A percentile compares a stretch with the other conserved stretches of the same genome.
phyloP scores from a whole-genome alignment of 2,888 invertebrate species.

The Watsonalla cultraria region DNA sequence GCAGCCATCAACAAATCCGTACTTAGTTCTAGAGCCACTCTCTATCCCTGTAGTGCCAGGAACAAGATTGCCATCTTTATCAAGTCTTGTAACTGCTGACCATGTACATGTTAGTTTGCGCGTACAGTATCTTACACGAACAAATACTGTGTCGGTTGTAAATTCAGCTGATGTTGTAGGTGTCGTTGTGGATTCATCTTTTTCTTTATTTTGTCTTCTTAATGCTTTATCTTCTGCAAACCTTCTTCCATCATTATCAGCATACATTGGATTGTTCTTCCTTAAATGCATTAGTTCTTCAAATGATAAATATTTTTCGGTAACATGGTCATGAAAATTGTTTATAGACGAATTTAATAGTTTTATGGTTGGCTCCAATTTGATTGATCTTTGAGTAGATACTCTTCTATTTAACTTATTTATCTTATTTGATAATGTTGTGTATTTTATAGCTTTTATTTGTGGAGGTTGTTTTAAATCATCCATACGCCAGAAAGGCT shows the following conservation, averaged over 20 bases:
- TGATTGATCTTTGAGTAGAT: constrained; percentile 15
- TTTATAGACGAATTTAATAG: constrained; percentile 15
- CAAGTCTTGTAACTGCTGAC: constrained; percentile 46
- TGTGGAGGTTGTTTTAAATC: constrained; percentile 32
- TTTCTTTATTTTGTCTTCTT: constrained; percentile 3
- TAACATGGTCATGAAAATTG: constrained; percentile 26
- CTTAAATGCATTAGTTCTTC: constrained; percentile 66
- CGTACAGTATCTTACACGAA: constrained; percentile 54
- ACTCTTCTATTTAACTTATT: constrained; percentile 32
- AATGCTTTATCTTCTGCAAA: constrained; percentile 9
- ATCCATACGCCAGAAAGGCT: constrained; percentile 61
- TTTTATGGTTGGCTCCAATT: constrained; percentile 51
- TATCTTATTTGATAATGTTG: constrained; percentile 42
- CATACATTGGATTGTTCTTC: constrained; percentile 38
- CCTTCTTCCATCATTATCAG: constrained; percentile 34
- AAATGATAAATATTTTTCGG: constrained; percentile 68
- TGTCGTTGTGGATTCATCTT: background rate
- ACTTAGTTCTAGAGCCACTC: constrained; percentile 52
- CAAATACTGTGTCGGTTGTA: constrained; percentile 50
- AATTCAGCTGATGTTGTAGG: constrained; percentile 19
- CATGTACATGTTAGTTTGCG: constrained; percentile 68
- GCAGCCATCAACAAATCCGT: constrained; percentile 66
- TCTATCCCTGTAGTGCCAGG: constrained; percentile 14
- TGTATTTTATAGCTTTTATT: constrained; percentile 52
- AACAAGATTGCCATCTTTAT: constrained; percentile 28